Evolutionary conservation across 2,797 vertebrate genomes (phyloP), one percentile per base, ranked within the genome.

Genomic region (Esox lucius): DNA sequence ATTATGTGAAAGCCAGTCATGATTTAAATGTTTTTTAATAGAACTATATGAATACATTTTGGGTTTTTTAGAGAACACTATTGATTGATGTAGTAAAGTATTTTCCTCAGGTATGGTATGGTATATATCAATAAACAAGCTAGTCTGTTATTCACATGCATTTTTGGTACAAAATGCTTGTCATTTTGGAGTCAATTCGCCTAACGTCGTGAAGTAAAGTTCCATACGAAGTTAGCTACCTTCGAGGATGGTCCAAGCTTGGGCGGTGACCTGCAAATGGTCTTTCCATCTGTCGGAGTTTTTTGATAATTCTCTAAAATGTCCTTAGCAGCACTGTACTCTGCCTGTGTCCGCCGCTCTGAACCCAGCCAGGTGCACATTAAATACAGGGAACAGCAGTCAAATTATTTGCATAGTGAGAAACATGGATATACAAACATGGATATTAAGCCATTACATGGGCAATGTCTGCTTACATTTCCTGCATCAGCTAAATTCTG

Each of bases 321-420:
- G 26, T 75, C 74, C n/a, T 49, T 64, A 33, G 48, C 74, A 16
- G 68, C 56, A 64, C 7, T 39, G 42, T 49, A 65, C 42, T 75
- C 68, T n/a, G 74, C 42, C 26, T 65, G 74, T 56, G 59, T 64
- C 19, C 64, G 42, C 22, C 39, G 42, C 42, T 75, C 74, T 71
- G n/a, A 59, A 28, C 17, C n/a, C 51, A 61, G n/a, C 13, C 49
- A 61, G n/a, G 19, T 49, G 22, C 2, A 64, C 13, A 64, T 26
- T 15, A 66, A 22, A 46, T 39, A 24, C 11, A 46, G 35, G n/a
- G 13, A 68, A 15, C n/a, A 22, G 67, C 4, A 22, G 35, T 42
- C 35, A 39, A 17, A 65, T 12, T 16, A 67, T 17, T 33, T 66
- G 15, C 26, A 66, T 13, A 11, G 42, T 66, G 64, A 13, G 35